Percentiles rank a stretch among this genome's conserved stretches.
Conservation (phyloP, 1,140 invertebrate species). For the Drosophila varians region DNA sequence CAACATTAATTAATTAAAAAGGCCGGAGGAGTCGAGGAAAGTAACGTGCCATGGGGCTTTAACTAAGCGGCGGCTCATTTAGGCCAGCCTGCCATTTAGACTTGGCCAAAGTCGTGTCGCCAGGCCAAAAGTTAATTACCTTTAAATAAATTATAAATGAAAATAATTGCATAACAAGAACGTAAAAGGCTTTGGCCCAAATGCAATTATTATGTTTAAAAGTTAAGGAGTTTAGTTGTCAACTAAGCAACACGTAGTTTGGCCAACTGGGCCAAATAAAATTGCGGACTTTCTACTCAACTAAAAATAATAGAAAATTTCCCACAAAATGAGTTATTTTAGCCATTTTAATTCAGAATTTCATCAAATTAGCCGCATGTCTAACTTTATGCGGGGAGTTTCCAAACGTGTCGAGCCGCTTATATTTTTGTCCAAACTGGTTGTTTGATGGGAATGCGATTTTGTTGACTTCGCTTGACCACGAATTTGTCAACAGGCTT, state of each 20-base stretch:
- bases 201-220: slow-evolving; percentile 16
- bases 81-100: background rate
- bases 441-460: slow-evolving; percentile 51
- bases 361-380: background rate
- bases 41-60: slow-evolving; percentile 19
- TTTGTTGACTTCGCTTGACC: slow-evolving; percentile 68
- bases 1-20: slow-evolving; percentile 49
- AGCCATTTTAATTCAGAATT: background rate
- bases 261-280: background rate
- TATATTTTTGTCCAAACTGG: background rate
- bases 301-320: background rate
- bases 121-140: slow-evolving; percentile 20
- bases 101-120: slow-evolving; percentile 14
- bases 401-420: background rate
- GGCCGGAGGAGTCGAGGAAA: background rate
- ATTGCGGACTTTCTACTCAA: background rate
- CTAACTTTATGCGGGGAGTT: background rate
- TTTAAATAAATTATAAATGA: slow-evolving; percentile 6
- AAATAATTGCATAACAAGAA: slow-evolving; percentile 22
- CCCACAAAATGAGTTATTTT: background rate
- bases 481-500: slow-evolving; percentile 69
- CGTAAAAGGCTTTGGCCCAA: slow-evolving; percentile 1
- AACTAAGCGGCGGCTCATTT: slow-evolving; percentile 3
- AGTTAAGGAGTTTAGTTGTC: background rate
- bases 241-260: slow-evolving; percentile 17